These are phyloP conservation scores for Oscheius onirici DNA, from an alignment of 2,888 invertebrate species.

Conservation along the genomic window DNA sequence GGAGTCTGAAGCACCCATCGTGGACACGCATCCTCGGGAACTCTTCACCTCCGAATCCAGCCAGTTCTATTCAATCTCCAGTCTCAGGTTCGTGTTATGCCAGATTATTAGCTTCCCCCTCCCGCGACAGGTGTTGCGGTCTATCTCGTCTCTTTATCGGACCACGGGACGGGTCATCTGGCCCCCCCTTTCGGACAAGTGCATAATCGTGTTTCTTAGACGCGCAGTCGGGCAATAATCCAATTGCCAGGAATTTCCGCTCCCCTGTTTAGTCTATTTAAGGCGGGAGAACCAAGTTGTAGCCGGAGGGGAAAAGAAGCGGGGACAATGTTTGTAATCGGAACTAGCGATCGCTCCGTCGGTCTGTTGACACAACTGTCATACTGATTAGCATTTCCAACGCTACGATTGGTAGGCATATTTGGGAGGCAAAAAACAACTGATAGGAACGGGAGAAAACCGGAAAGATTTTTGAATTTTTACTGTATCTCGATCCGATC, in stretches of 20 bases:
- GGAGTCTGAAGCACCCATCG: slow-evolving; percentile 19
- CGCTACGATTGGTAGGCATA: not conserved
- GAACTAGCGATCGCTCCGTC: not conserved
- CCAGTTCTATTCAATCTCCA: slow-evolving; percentile 75
- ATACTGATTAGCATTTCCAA: slow-evolving; percentile 1
- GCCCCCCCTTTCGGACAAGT: not conserved
- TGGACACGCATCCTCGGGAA: slow-evolving; percentile 71
- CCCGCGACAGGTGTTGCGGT: not conserved
- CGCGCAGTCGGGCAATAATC: slow-evolving; percentile 31
- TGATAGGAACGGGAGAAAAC: no score
- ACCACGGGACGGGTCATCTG: not conserved
- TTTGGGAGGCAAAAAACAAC: not conserved
- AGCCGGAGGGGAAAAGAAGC: not conserved
- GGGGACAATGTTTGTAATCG: not conserved
- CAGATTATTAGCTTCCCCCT: not conserved
- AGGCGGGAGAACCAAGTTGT: slow-evolving; percentile 1
- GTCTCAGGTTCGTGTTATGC: slow-evolving; percentile 72
- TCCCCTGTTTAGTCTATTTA: slow-evolving; percentile 16
- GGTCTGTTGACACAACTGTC: slow-evolving; percentile 6
- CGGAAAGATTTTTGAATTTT: no score
- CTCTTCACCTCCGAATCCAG: slow-evolving; percentile 76
- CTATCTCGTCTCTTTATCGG: not conserved
- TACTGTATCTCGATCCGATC: no score
- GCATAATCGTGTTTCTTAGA: slow-evolving; percentile 33
- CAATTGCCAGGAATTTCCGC: slow-evolving; percentile 29